Percentiles rank a stretch among this genome's conserved stretches.
Evolutionary conservation across 1,140 invertebrate species (phyloP).

Genomic region (Philopotamus ludificatus): DNA sequence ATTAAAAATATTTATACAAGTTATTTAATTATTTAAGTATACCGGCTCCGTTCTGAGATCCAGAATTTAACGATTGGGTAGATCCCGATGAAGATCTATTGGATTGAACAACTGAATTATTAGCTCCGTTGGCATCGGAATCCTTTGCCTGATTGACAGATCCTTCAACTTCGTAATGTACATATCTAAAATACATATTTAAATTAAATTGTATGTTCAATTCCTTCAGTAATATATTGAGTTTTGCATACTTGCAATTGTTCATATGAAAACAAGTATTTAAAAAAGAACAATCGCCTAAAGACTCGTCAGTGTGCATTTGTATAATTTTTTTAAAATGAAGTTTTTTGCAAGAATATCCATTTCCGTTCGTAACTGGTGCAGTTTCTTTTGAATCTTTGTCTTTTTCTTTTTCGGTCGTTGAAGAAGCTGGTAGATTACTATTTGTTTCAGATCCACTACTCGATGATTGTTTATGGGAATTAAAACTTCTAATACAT

Average conservation of each 20-base stretch:
- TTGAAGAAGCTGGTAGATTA: neutral
- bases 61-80: slow-evolving; percentile 28
- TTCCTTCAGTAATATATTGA: neutral
- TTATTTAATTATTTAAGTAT: neutral
- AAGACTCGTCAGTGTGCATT: slow-evolving; percentile 90
- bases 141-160: slow-evolving; percentile 43
- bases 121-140: slow-evolving; percentile 34
- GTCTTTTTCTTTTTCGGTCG: neutral
- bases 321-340: slow-evolving; percentile 99
- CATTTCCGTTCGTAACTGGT: neutral
- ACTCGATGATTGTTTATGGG: slow-evolving; percentile 46
- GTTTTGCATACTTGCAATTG: slow-evolving; percentile 78
- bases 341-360: slow-evolving; percentile 74
- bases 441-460: too few relatives aligned
- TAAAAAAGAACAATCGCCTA: slow-evolving; percentile 96
- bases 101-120: neutral
- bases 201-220: slow-evolving; percentile 11
- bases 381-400: neutral
- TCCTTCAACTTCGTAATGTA: slow-evolving; percentile 89
- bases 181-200: slow-evolving; percentile 65
- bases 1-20: neutral
- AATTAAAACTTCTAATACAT: slow-evolving; percentile 66
- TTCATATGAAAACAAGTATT: slow-evolving; percentile 99
- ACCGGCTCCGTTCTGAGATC: slow-evolving; percentile 36
- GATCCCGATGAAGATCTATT: slow-evolving; percentile 34